A percentile compares a stretch with the other conserved stretches of the same genome.
These are phyloP conservation scores for Urophycis tenuis DNA, from an alignment of 2,797 vertebrate species.

Conservation along the genomic window DNA sequence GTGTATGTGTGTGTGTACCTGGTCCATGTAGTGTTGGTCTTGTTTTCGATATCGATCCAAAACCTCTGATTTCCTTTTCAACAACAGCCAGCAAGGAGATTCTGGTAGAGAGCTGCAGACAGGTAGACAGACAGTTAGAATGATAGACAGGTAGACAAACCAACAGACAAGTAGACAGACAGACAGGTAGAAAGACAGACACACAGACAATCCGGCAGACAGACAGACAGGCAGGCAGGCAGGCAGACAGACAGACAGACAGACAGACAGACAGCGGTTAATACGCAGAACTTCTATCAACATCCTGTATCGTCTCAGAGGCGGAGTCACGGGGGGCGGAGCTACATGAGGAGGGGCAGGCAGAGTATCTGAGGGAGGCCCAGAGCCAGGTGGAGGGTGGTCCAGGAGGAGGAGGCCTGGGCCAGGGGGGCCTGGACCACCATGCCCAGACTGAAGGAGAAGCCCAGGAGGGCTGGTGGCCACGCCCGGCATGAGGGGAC, in stretches of 20 bases:
- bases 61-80: slow-evolving; percentile 48
- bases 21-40: slow-evolving; percentile 53
- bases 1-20: slow-evolving; percentile 44
- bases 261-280: neutral
- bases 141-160: too few species aligned
- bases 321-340: neutral
- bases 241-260: neutral
- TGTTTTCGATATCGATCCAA: slow-evolving; percentile 58
- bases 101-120: slow-evolving; percentile 59
- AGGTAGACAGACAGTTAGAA: neutral
- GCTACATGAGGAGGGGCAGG: slow-evolving; percentile 62
- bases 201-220: neutral
- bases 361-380: slow-evolving; percentile 65
- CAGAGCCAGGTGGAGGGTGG: slow-evolving; percentile 57
- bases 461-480: slow-evolving; percentile 61
- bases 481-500: slow-evolving; percentile 53
- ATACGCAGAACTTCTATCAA: neutral
- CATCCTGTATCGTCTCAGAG: neutral
- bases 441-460: slow-evolving; percentile 69
- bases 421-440: slow-evolving; percentile 61
- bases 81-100: slow-evolving; percentile 64
- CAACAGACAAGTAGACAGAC: neutral
- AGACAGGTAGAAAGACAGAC: neutral
- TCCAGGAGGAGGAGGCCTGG: slow-evolving; percentile 57
- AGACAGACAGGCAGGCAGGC: neutral